Conservation (phyloP, 2,113 vertebrate genomes). For the Spizaetus ornatus region DNA sequence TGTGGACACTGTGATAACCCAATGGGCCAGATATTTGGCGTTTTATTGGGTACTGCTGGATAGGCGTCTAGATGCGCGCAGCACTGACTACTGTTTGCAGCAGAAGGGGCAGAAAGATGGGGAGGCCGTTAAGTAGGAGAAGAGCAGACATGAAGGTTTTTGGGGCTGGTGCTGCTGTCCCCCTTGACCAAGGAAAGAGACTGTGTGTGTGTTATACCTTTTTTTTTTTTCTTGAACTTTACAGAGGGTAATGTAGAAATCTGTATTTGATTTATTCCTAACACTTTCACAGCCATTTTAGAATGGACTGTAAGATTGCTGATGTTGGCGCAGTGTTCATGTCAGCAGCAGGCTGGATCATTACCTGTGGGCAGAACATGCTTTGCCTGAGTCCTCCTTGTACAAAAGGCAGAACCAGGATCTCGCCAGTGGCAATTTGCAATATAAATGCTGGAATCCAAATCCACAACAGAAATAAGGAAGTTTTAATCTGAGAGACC, state of each 20-base stretch:
- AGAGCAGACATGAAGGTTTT: neutral
- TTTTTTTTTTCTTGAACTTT: neutral
- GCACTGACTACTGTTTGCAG: neutral
- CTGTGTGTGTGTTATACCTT: neutral
- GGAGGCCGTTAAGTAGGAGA: neutral
- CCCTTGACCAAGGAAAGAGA: neutral
- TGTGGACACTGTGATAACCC: neutral
- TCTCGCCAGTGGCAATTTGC: neutral
- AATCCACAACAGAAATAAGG: neutral
- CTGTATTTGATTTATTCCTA: neutral
- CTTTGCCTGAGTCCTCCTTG: neutral
- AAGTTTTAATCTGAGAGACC: neutral
- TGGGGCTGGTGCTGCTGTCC: neutral
- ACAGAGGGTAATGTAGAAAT: neutral
- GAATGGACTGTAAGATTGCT: neutral
- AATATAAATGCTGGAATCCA: neutral
- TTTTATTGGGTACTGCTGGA: neutral
- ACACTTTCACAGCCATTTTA: neutral
- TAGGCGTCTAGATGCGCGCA: neutral
- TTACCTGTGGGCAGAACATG: neutral
- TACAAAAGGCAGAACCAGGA: neutral
- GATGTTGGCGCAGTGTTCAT: rapidly evolving
- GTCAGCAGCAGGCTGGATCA: neutral
- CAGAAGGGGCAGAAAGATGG: neutral
- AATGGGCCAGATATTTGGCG: neutral